Base-by-base conservation (phyloP, 1,140 invertebrate species). In the Protaetia brevitarsis region DNA sequence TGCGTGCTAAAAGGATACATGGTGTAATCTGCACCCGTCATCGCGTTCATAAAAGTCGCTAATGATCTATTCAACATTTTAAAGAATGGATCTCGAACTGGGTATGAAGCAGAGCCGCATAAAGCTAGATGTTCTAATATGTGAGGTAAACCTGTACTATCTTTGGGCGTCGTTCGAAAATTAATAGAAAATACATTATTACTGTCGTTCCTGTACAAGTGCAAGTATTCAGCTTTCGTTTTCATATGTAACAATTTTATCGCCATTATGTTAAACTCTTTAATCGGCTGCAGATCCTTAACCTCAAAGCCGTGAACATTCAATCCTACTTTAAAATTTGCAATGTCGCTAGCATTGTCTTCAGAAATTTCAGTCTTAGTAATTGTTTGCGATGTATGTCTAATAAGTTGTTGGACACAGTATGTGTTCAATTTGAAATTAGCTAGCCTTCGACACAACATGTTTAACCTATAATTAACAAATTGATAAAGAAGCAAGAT, bases 11-110 rank as follows among this genome's bases (percentile, higher is more conserved):
- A 97, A 19, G 95, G 95, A 80, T 98, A 98, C 67, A 96, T 86
- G 0, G 96, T 98, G 74, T 90, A 96, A 79, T 98, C 95, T n/a
- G 91, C 89, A 0, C 92, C 94, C 21, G 96, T 98, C 80, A 97
- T 85, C 0, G 96, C 96, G 82, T 98, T 98, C 94, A 98, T 96
- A 73, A 96, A 98, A 0, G 95, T 98, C 0, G 95, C 91, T 65
- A 97, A 76, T 0, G 95, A 97, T 66, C 95, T 80, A 67, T 91
- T 92, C 0, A 96, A 74, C 96, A 98, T 98, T 83, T 97, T 97
- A 69, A 98, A 95, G 76, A 97, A 98, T 0, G 95, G 95, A 86
- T 98, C 96, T 64, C 93, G 80, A 6, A 91, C 89, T 2, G 94
- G 93, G 79, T 89, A 96, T 66, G 88, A 87, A 69, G 90, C 79